Base-by-base conservation (phyloP, 2,113 vertebrate genomes). In the Dicrurus megarhynchus region DNA sequence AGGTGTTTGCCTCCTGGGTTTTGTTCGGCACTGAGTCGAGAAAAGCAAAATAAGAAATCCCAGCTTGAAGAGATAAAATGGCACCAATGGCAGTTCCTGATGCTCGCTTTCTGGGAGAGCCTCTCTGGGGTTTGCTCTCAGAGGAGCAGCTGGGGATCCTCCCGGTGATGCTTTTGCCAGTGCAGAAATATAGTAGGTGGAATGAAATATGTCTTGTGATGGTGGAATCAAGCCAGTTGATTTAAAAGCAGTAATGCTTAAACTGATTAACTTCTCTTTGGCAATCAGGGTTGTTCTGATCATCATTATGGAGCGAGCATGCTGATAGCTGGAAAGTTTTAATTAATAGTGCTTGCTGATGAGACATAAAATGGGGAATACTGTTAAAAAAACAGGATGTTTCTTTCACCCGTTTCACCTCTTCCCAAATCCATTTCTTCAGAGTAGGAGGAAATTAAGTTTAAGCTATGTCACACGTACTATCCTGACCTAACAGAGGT, bases 181-280 rank as follows among this genome's bases (percentile, higher is more conserved):
- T 50, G 68, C 50, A 78, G 57, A 68, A 61, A 11, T 35, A 37
- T 49, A 94, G 67, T 63, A 78, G 64, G 76, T 71, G 64, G 56
- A 88, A 60, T 53, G 90, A 93, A 87, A 30, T 84, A 60, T 8
- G 32, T 88, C 76, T 90, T 20, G 32, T 70, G 60, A 30, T 64
- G 41, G 52, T 81, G 46, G 86, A 75, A 70, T 30, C 9, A 41
- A 87, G 89, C 76, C 92, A 81, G 80, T 33, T 71, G 53, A 91
- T 78, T 96, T 93, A 87, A 87, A 95, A 95, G 78, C 53, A 73
- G 61, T 57, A 84, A 68, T 32, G 78, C 77, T 91, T 91, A 83
- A 89, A 92, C 68, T 92, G 92, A 87, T 96, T 60, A 92, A 84
- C 68, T 89, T 76, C 60, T 92, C 69, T 85, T 88, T 82, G 67